Base-by-base conservation (phyloP, 1,140 invertebrate genomes). In the Drosophila bocki region DNA sequence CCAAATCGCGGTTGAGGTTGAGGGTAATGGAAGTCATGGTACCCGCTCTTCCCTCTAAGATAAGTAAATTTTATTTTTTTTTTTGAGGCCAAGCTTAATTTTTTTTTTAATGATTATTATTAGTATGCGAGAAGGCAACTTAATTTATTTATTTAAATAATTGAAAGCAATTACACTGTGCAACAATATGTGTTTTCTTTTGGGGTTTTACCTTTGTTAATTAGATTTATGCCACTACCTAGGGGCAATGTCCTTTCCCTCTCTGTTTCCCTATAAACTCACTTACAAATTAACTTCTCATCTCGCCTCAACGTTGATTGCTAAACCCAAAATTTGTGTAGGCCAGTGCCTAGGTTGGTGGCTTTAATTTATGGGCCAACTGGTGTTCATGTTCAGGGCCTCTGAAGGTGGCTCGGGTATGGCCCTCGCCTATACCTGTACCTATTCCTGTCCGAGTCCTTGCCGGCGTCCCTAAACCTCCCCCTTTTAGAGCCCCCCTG, bases 1-100 rank as follows among this genome's bases (percentile, higher is more conserved):
- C 91, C 82, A 11, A 78, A 87, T 78, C 81, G 81, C 72, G 85
- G 85, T n/a, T n/a, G 7, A 9, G 26, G 1, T 45, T 45, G 47
- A 29, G 26, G 26, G 8, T 6, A 22, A 22, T 22, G 22, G 15
- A 4, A 13, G 8, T 9, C n/a, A 9, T 17, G 0, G 7, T 29
- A 0, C 3, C 8, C 7, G 5, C n/a, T 17, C 41, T 12, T 9
- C 3, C n/a, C 3, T 8, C 32, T n/a, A 53, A 75, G 42, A 44
- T 76, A 76, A 76, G 61, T 39, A 26, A 64, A 37, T 19, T 62
- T 62, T 33, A 12, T n/a, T 33, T 65, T 80, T 78, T 70, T 80
- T 78, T 87, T 80, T 82, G 19, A 45, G 42, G 39, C 17, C 26
- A 19, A 17, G 13, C 6, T 42, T n/a, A n/a, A 60, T 54, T 83